Evolutionary conservation across 2,797 vertebrate species (phyloP).

Genomic region (Hemitrygon akajei): DNA sequence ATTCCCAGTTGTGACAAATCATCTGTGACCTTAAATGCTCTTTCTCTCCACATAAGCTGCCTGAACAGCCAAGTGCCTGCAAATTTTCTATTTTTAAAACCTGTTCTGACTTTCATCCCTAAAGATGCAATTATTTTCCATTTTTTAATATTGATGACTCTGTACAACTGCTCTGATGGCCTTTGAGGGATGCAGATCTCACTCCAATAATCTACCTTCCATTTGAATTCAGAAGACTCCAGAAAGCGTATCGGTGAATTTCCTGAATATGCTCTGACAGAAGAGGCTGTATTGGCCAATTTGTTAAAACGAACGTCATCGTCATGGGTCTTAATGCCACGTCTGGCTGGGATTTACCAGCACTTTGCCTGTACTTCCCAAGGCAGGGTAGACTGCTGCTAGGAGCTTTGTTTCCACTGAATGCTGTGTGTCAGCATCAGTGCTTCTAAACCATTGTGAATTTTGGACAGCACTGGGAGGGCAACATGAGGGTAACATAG

Average conservation of each 20-base stretch:
- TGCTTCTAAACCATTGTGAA: background rate
- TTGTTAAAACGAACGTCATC: background rate
- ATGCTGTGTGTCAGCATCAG: no score
- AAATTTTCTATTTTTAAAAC: no score
- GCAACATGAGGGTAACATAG: background rate
- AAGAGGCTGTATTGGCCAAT: background rate
- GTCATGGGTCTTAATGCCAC: background rate
- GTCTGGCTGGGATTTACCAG: no score
- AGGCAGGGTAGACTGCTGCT: no score
- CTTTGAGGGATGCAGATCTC: no score
- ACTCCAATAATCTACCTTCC: background rate
- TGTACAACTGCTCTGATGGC: background rate
- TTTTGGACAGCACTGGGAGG: background rate
- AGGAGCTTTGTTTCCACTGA: no score
- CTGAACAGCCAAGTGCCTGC: no score
- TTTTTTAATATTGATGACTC: background rate
- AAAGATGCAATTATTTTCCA: background rate
- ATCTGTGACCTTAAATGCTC: no score
- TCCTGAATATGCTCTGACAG: background rate
- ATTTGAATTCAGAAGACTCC: background rate
- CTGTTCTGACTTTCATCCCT: background rate
- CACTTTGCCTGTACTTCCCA: no score
- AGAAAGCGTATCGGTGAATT: background rate
- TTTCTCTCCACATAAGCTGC: no score
- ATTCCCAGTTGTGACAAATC: no score